A percentile compares a stretch with the other conserved stretches of the same genome.
These are phyloP conservation scores for Coleophora flavipennella DNA, from an alignment of 2,888 invertebrate species.

Conservation along the genomic window DNA sequence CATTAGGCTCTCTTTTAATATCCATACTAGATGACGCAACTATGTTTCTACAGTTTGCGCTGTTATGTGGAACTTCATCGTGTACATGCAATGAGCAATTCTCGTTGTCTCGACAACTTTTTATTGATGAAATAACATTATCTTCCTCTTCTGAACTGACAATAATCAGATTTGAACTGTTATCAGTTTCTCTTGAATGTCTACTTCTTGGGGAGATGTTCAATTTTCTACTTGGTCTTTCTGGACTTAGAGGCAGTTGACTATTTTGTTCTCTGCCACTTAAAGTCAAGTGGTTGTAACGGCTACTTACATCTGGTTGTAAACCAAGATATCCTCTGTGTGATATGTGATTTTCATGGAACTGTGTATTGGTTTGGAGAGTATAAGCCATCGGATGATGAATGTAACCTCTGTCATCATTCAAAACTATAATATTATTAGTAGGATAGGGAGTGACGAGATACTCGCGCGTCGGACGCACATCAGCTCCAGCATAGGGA, in stretches of 20 bases:
- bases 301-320: conserved; percentile 21
- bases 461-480: conserved; percentile 34
- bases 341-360: conserved; percentile 14
- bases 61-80: conserved; percentile 14
- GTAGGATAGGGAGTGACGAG: conserved; percentile 32
- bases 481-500: conserved; percentile 27
- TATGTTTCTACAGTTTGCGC: conserved; percentile 14
- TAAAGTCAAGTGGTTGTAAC: conserved; percentile 18
- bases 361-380: conserved; percentile 25
- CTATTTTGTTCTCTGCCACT: conserved; percentile 11
- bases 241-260: conserved; percentile 29
- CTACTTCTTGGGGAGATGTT: conserved; percentile 59
- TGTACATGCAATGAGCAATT: conserved; percentile 22
- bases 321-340: conserved; percentile 28
- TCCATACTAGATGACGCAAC: conserved; percentile 21
- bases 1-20: conserved; percentile 44
- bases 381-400: conserved; percentile 38
- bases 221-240: conserved; percentile 56
- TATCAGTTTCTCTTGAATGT: conserved; percentile 50
- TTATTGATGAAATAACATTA: conserved; percentile 36
- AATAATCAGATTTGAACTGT: conserved; percentile 49
- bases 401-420: conserved; percentile 38
- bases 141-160: conserved; percentile 68
- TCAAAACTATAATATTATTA: conserved; percentile 41
- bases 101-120: conserved; percentile 31